Conservation (phyloP, 2,888 invertebrate genomes). For the Pristionchus arcanus region DNA sequence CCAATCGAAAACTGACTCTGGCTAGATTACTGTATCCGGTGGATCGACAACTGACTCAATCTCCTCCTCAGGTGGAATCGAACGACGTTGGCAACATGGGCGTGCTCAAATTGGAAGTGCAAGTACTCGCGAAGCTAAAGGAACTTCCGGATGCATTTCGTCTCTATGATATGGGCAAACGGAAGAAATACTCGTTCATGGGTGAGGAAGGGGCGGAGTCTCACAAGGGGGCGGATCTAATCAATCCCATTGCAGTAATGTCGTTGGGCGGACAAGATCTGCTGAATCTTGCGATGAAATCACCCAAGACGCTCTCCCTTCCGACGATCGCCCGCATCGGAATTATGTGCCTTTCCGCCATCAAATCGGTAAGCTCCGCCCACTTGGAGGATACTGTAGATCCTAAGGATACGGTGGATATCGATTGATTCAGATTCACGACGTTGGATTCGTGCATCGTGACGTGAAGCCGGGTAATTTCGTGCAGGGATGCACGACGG, state of each 20-base stretch:
- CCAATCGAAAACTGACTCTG: background rate
- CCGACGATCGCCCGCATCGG: constrained; percentile 25
- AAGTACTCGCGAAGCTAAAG: constrained; percentile 34
- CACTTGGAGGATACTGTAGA: background rate
- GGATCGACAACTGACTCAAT: background rate
- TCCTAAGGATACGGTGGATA: background rate
- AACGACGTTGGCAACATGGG: constrained; percentile 50
- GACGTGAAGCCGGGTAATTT: constrained; percentile 55
- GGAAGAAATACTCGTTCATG: constrained; percentile 53
- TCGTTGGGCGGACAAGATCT: constrained; percentile 48
- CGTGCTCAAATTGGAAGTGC: constrained; percentile 53
- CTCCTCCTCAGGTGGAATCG: constrained; percentile 38
- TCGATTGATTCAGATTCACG: constrained; percentile 21
- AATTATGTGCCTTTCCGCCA: constrained; percentile 51
- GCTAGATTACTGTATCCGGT: background rate
- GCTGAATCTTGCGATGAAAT: constrained; percentile 40
- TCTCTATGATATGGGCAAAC: constrained; percentile 47
- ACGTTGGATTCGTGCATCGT: constrained; percentile 51
- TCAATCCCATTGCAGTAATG: constrained; percentile 19
- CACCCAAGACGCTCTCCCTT: constrained; percentile 17
- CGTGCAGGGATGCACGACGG: constrained; percentile 32
- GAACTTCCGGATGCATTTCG: background rate
- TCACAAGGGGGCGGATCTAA: background rate
- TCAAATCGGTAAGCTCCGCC: constrained; percentile 46
- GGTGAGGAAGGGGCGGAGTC: constrained; percentile 19